These are phyloP conservation scores for Taenioides sp. DNA, from an alignment of 2,797 vertebrate species.

Conservation along the genomic window DNA sequence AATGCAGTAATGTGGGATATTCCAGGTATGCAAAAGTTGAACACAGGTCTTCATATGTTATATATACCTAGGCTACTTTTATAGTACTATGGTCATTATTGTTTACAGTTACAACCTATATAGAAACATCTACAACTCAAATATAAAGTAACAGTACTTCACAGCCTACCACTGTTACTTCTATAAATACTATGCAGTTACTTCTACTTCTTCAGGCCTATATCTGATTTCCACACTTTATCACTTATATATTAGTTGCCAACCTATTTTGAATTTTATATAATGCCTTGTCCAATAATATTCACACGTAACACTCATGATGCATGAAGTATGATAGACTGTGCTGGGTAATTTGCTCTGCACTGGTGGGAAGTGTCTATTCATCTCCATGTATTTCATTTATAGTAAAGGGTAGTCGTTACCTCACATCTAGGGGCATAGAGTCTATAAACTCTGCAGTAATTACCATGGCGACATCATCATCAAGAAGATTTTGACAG, in stretches of 20 bases:
- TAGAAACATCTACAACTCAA: too few relatives aligned
- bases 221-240: too few relatives aligned
- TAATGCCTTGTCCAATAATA: neutral
- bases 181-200: too few relatives aligned
- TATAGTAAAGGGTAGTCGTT: constrained; percentile 44
- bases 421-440: constrained; percentile 25
- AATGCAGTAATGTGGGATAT: too few relatives aligned
- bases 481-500: constrained; percentile 46
- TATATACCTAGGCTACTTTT: too few relatives aligned
- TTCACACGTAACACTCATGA: neutral
- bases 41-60: too few relatives aligned
- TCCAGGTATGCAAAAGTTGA: too few relatives aligned
- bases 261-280: neutral
- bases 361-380: neutral
- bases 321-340: neutral
- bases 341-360: neutral
- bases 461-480: constrained; percentile 49
- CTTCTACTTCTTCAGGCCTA: too few relatives aligned
- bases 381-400: constrained; percentile 19
- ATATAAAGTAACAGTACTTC: neutral
- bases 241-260: neutral
- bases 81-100: too few relatives aligned
- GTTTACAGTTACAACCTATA: too few relatives aligned
- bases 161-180: too few relatives aligned
- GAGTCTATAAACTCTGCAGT: constrained; percentile 37